Evolutionary conservation across 2,113 vertebrate genomes (phyloP).

Genomic region (Atractosteus spatula): DNA sequence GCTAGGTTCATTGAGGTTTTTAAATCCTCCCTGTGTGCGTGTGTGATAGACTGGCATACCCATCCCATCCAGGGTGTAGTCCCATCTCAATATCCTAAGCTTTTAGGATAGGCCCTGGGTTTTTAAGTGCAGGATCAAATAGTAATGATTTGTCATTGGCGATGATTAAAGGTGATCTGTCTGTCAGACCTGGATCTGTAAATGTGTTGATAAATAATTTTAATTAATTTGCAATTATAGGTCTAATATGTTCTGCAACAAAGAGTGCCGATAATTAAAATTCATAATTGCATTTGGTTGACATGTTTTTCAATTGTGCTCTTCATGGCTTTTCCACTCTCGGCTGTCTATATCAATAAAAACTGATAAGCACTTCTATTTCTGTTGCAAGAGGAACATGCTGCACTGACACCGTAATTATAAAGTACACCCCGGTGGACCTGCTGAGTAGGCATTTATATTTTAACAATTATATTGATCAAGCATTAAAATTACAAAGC

Average conservation of each 20-base stretch:
- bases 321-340: constrained; percentile 30
- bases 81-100: too few relatives aligned
- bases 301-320: constrained; percentile 58
- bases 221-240: constrained; percentile 61
- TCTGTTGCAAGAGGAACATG: constrained; percentile 36
- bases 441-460: constrained; percentile 5
- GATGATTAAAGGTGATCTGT: constrained; percentile 43
- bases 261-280: constrained; percentile 56
- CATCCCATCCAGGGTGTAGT: too few relatives aligned
- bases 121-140: too few relatives aligned
- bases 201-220: constrained; percentile 59
- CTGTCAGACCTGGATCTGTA: constrained; percentile 39
- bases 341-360: constrained; percentile 57
- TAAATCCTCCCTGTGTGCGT: too few relatives aligned
- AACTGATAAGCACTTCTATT: constrained; percentile 51
- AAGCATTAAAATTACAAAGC: too few relatives aligned
- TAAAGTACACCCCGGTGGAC: constrained; percentile 27
- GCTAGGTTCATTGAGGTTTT: too few relatives aligned
- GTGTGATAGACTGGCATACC: too few relatives aligned
- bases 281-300: constrained; percentile 64
- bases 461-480: not conserved
- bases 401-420: constrained; percentile 34
- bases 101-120: too few relatives aligned
- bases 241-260: constrained; percentile 45
- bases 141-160: constrained; percentile 43